Conservation (phyloP, 2,888 invertebrate genomes). For the Drosophila helvetica region DNA sequence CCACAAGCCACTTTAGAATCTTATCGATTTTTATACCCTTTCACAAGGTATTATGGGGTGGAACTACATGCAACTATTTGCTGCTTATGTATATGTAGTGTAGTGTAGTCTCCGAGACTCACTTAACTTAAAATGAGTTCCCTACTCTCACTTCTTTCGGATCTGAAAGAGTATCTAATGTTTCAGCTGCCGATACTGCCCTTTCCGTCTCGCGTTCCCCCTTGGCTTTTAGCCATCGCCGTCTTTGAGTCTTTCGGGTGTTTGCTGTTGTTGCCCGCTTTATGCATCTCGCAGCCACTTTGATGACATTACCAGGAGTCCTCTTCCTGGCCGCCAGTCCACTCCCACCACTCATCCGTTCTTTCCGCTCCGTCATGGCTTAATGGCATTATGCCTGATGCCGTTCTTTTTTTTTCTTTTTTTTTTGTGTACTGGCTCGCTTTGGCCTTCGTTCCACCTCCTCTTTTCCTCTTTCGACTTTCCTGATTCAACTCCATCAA, state of each 20-base stretch:
- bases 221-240: slow-evolving; percentile 62
- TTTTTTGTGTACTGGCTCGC: neutral
- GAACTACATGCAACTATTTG: too few species aligned
- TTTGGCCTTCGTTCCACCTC: neutral
- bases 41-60: neutral
- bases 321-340: slow-evolving; percentile 12
- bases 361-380: slow-evolving; percentile 60
- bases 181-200: neutral
- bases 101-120: neutral
- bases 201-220: slow-evolving; percentile 22
- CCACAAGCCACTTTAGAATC: slow-evolving; percentile 67
- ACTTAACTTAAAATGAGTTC: too few species aligned
- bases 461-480: slow-evolving; percentile 1
- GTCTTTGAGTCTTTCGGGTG: slow-evolving; percentile 59
- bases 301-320: slow-evolving; percentile 74
- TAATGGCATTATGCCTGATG: slow-evolving; percentile 73
- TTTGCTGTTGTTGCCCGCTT: slow-evolving; percentile 54
- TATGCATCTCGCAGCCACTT: slow-evolving; percentile 77
- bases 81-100: neutral
- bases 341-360: slow-evolving; percentile 15
- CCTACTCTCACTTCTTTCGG: neutral
- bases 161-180: neutral
- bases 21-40: slow-evolving; percentile 59
- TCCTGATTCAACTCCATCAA: slow-evolving; percentile 66
- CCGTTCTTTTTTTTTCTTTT: slow-evolving; percentile 18